phyloP scores from a whole-genome alignment of 2,888 invertebrate species.

The Clostera curtula region DNA sequence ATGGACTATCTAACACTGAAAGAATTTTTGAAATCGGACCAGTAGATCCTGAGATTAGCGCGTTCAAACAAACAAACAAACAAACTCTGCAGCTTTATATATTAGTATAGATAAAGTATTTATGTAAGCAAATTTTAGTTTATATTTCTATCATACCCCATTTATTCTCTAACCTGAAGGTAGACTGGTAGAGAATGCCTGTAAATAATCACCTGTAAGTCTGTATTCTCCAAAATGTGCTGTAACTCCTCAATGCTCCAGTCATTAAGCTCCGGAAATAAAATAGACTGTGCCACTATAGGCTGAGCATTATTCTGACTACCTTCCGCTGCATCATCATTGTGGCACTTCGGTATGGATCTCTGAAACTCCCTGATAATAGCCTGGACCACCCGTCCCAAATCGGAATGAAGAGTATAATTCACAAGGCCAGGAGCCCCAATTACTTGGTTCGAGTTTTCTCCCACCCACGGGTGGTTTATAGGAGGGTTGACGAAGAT shows the following conservation, averaged over 20 bases:
- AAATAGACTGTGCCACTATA: slow-evolving; percentile 34
- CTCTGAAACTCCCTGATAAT: slow-evolving; percentile 86
- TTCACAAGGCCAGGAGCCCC: slow-evolving; percentile 85
- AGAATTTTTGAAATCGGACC: too few relatives aligned
- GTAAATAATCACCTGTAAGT: slow-evolving; percentile 69
- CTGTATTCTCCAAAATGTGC: slow-evolving; percentile 80
- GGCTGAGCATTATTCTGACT: slow-evolving; percentile 46
- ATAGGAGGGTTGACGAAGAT: slow-evolving; percentile 80
- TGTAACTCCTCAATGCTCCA: slow-evolving; percentile 78
- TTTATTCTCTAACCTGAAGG: not conserved
- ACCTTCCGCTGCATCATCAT: slow-evolving; percentile 47
- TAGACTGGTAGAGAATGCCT: not conserved
- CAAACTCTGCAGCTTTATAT: too few relatives aligned
- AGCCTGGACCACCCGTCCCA: slow-evolving; percentile 87
- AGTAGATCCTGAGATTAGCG: too few relatives aligned
- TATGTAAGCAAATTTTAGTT: too few relatives aligned
- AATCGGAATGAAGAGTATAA: slow-evolving; percentile 85
- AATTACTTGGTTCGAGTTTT: slow-evolving; percentile 79
- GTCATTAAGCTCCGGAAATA: slow-evolving; percentile 56
- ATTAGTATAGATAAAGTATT: too few relatives aligned
- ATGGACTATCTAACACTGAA: too few relatives aligned
- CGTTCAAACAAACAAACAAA: too few relatives aligned
- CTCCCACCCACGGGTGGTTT: slow-evolving; percentile 82
- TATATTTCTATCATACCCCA: not conserved
- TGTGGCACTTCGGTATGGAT: slow-evolving; percentile 43